These are phyloP conservation scores for Chelon labrosus DNA, from an alignment of 2,797 vertebrate genomes.

Conservation along the genomic window DNA sequence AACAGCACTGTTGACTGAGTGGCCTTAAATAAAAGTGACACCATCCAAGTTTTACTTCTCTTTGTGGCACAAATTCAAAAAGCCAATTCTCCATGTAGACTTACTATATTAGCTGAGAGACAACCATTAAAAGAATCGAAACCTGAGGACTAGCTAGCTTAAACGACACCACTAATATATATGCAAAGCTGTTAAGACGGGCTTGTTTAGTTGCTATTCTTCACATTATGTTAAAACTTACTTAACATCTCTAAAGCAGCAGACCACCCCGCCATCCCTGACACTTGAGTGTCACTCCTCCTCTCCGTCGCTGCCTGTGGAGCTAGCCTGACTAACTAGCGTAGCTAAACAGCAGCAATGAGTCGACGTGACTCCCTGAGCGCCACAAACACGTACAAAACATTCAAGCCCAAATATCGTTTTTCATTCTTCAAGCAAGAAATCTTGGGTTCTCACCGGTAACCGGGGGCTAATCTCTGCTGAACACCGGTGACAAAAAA, in stretches of 20 bases:
- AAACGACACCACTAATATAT: background rate
- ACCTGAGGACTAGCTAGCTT: conserved; percentile 2
- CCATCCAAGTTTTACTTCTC: background rate
- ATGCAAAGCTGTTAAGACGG: background rate
- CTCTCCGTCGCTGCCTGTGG: conserved; percentile 20
- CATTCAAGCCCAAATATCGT: background rate
- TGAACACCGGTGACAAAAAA: conserved; percentile 95
- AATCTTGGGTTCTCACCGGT: conserved; percentile 85
- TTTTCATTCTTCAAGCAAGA: no score
- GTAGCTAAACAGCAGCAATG: conserved; percentile 38
- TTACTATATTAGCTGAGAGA: background rate
- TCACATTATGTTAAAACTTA: background rate
- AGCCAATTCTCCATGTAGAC: fast-evolving
- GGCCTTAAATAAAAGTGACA: background rate
- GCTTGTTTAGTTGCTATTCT: background rate
- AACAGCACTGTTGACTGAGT: conserved; percentile 23
- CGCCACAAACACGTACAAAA: background rate
- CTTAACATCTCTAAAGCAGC: background rate
- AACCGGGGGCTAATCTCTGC: conserved; percentile 92
- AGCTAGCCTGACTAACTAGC: conserved; percentile 52
- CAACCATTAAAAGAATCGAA: background rate
- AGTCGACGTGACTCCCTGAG: conserved; percentile 33
- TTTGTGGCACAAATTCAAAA: background rate
- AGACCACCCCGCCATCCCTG: conserved; percentile 1
- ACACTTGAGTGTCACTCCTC: conserved; percentile 17